A percentile compares a stretch with the other conserved stretches of the same genome.
Evolutionary conservation across 2,888 invertebrate species (phyloP).

Genomic region (Macroteleia sp.): DNA sequence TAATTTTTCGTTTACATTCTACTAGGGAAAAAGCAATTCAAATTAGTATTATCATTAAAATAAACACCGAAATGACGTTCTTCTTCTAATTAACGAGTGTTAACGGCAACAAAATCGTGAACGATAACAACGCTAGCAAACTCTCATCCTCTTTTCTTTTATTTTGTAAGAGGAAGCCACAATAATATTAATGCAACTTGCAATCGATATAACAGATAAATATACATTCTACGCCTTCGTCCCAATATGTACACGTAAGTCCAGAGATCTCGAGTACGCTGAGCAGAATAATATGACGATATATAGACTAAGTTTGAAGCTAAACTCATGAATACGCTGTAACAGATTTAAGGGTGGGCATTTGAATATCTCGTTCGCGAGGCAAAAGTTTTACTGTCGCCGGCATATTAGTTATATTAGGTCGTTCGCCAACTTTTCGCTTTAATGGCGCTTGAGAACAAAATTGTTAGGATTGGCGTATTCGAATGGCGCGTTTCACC

Average conservation of each 20-base stretch:
- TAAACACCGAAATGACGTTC: too few species aligned
- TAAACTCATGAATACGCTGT: constrained; percentile 41
- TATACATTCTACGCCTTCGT: not conserved
- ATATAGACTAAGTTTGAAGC: constrained; percentile 38
- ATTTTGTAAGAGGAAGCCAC: too few species aligned
- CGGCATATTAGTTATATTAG: constrained; percentile 37
- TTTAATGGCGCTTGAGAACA: constrained; percentile 9
- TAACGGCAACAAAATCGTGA: too few species aligned
- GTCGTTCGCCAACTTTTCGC: constrained; percentile 27
- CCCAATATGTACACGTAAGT: constrained; percentile 23
- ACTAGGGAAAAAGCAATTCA: too few species aligned
- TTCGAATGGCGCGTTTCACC: too few species aligned
- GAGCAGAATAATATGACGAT: constrained; percentile 47
- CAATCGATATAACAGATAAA: constrained; percentile 31
- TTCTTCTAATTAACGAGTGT: too few species aligned
- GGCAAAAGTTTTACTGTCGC: constrained; percentile 28
- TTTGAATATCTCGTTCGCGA: constrained; percentile 37
- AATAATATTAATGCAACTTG: not conserved
- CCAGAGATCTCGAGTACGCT: constrained; percentile 9
- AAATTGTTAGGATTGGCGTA: constrained; percentile 2
- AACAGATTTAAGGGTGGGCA: constrained; percentile 39
- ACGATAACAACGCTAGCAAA: too few species aligned
- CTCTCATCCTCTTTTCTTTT: too few species aligned
- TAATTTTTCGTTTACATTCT: too few species aligned
- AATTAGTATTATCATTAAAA: too few species aligned